These are phyloP conservation scores for Bombus balteatus DNA, from an alignment of 1,140 invertebrate species.

Conservation along the genomic window DNA sequence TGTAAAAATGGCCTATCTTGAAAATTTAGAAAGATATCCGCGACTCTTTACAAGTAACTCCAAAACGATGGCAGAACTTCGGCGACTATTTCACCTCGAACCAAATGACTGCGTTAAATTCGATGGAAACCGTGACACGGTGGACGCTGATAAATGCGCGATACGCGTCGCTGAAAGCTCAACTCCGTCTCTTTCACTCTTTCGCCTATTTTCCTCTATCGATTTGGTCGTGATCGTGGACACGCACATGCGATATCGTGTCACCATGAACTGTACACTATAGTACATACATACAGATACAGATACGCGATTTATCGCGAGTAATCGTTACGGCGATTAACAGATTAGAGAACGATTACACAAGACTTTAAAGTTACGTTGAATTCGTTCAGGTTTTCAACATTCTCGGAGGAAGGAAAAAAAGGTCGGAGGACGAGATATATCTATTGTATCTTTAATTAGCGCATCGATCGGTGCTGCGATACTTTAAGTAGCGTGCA, in stretches of 20 bases:
- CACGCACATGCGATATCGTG: no score
- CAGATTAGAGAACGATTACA: neutral
- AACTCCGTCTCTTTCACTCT: neutral
- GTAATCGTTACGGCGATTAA: neutral
- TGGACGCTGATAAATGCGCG: constrained; percentile 1
- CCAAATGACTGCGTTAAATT: constrained; percentile 19
- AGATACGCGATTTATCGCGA: neutral
- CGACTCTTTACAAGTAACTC: constrained; percentile 1
- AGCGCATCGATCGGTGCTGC: no score
- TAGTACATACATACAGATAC: no score
- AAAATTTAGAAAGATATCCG: constrained; percentile 13
- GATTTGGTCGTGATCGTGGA: neutral
- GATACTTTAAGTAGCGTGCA: no score
- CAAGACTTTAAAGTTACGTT: no score
- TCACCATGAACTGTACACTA: no score
- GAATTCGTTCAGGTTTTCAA: neutral
- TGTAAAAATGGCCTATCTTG: constrained; percentile 15
- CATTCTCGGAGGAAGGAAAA: neutral
- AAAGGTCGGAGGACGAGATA: neutral
- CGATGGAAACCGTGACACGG: neutral
- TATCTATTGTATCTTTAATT: no score
- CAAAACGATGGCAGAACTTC: constrained; percentile 21
- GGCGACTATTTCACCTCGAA: no score
- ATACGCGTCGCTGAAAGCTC: neutral
- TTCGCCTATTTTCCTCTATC: neutral